Conservation (phyloP, 2,113 vertebrate genomes). For the Macrotus californicus region DNA sequence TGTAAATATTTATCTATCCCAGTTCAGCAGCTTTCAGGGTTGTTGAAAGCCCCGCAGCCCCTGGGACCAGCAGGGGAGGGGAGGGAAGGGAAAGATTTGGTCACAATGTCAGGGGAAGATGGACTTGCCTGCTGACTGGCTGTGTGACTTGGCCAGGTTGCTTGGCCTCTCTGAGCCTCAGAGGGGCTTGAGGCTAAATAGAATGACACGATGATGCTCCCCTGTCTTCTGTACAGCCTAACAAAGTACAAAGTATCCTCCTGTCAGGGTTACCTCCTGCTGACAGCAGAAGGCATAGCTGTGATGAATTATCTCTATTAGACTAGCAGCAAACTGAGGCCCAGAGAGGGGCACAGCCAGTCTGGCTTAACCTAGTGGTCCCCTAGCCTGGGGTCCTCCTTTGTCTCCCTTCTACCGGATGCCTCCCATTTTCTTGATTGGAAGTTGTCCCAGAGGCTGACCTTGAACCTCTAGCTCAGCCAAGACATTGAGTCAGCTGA, state of each 20-base stretch:
- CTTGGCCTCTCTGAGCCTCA: conserved; percentile 12
- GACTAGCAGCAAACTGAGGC: not conserved
- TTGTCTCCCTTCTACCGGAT: not conserved
- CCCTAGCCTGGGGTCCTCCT: not conserved
- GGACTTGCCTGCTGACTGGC: not conserved
- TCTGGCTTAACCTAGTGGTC: not conserved
- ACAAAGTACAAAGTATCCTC: not conserved
- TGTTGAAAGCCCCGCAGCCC: not conserved
- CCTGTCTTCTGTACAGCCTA: not conserved
- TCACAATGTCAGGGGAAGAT: not conserved
- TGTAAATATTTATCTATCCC: conserved; percentile 69
- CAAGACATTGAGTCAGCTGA: not conserved
- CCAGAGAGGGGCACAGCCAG: not conserved
- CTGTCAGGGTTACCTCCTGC: not conserved
- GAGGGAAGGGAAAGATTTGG: not conserved
- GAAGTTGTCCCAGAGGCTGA: not conserved
- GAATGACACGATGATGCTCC: not conserved
- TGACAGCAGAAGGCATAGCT: not conserved
- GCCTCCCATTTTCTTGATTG: not conserved
- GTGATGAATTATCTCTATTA: not conserved
- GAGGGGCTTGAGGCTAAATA: not conserved
- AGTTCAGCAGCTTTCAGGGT: conserved; percentile 9
- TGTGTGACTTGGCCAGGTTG: not conserved
- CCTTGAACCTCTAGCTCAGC: not conserved
- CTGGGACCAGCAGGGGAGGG: not conserved